A percentile compares a stretch with the other conserved stretches of the same genome.
Evolutionary conservation across 2,113 vertebrate genomes (phyloP).

Genomic region (Sigmodon hispidus): DNA sequence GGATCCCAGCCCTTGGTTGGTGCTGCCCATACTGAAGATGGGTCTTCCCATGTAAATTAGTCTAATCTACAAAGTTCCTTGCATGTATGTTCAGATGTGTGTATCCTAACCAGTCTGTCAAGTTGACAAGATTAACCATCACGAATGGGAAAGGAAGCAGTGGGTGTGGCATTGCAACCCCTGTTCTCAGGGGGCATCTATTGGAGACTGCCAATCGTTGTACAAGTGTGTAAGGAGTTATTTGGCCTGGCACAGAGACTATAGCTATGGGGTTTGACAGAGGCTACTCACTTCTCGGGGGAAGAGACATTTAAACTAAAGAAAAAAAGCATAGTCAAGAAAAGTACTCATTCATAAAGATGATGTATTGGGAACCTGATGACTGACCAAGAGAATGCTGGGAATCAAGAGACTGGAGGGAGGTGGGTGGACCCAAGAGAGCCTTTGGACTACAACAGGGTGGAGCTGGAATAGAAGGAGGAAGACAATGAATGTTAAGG

Average conservation of each 20-base stretch:
- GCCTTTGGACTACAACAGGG: not conserved
- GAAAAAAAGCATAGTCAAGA: fast-evolving
- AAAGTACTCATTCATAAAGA: not conserved
- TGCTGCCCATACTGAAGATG: not conserved
- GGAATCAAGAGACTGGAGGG: not conserved
- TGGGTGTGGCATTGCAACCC: not conserved
- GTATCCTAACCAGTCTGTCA: not conserved
- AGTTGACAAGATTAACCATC: not conserved
- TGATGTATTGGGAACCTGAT: not conserved
- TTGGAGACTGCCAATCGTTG: not conserved
- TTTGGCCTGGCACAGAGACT: not conserved
- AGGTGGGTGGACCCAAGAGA: not conserved
- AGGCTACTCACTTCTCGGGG: not conserved
- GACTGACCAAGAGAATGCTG: not conserved
- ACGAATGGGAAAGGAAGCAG: not conserved
- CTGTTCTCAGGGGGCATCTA: not conserved
- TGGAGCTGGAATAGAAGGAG: not conserved
- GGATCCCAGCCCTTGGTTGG: not conserved
- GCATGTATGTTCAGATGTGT: too few relatives aligned
- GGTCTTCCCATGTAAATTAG: not conserved
- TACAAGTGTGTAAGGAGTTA: fast-evolving
- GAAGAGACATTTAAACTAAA: not conserved
- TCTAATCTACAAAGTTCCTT: not conserved
- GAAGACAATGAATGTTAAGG: fast-evolving
- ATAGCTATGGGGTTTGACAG: fast-evolving